Percentiles rank a stretch among this genome's conserved stretches.
Evolutionary conservation across 1,140 invertebrate genomes (phyloP).

Genomic region (Oryctes rhinoceros): DNA sequence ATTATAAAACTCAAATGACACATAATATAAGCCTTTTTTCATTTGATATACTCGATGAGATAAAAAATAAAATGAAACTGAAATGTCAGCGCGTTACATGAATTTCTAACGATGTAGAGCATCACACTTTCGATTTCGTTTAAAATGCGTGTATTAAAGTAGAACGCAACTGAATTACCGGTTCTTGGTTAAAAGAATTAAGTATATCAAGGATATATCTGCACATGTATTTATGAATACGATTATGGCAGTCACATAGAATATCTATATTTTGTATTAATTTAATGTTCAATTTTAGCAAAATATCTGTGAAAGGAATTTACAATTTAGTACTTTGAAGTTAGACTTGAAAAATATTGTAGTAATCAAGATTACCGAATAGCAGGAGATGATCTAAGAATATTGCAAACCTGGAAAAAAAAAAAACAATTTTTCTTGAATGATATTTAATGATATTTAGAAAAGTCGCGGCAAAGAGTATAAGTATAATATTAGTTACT

Average conservation of each 20-base stretch:
- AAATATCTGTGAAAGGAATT: too few species aligned
- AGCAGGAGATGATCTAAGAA: too few species aligned
- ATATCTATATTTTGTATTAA: background rate
- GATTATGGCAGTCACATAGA: background rate
- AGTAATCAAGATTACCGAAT: too few species aligned
- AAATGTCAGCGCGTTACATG: background rate
- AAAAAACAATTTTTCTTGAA: too few species aligned
- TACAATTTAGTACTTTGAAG: too few species aligned
- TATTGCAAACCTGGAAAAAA: too few species aligned
- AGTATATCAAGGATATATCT: conserved; percentile 9
- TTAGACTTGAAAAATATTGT: too few species aligned
- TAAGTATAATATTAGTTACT: too few species aligned
- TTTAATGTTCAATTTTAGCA: too few species aligned
- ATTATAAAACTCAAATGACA: background rate
- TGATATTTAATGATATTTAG: too few species aligned
- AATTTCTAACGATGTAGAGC: background rate
- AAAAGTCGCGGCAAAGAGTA: too few species aligned
- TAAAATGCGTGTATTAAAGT: background rate
- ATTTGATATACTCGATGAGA: background rate
- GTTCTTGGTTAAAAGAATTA: background rate
- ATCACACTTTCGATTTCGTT: background rate
- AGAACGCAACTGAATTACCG: background rate
- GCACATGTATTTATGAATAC: background rate
- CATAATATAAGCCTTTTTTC: background rate
- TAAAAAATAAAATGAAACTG: background rate